Evolutionary conservation across 2,113 vertebrate genomes (phyloP), one percentile per base, ranked within the genome.

Genomic region (Shinisaurus crocodilurus): DNA sequence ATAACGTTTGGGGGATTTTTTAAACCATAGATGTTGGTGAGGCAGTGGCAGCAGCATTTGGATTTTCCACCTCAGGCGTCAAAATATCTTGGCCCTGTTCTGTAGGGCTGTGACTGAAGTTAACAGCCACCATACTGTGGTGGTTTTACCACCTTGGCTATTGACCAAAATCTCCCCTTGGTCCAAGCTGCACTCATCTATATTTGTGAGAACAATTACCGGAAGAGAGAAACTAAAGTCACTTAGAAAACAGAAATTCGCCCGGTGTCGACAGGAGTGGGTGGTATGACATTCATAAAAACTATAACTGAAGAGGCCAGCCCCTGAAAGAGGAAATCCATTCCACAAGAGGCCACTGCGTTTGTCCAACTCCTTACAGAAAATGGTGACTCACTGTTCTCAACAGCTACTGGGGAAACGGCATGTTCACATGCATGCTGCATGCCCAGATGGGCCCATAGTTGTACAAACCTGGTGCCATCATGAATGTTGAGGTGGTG

Each of bases 311-410:
- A 54, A 27, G 69, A 72, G 23, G 23, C 3, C 25, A 29, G 20
- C 40, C 34, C 48, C 25, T 74, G 45, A 50, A 74, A n/a, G 54
- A 86, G 67, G 9, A 86, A 74, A 48, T 50, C 85, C 16, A n/a
- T 45, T 48, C 29, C 67, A 85, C 3, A 29, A 72, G 83, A 16
- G 45, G 70, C 83, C 83, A 85, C 45, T 69, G 32, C 20, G 13
- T n/a, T 32, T 25, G 43, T 70, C 45, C 83, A 85, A 50, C 1
- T 32, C 27, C 37, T 85, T n/a, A 69, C 84, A 86, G 85, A 86
- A 86, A 86, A 74, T 15, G 69, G n/a, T 86, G 85, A 86, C 34
- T 86, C 85, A 86, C 34, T 54, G 9, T 86, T 74, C 50, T 72
- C 67, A 74, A 54, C 69, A 86, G 70, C 69, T 69, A 27, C 69